A percentile compares a stretch with the other conserved stretches of the same genome.
Conservation (phyloP, 2,888 invertebrate species). For the Apamea crenata region DNA sequence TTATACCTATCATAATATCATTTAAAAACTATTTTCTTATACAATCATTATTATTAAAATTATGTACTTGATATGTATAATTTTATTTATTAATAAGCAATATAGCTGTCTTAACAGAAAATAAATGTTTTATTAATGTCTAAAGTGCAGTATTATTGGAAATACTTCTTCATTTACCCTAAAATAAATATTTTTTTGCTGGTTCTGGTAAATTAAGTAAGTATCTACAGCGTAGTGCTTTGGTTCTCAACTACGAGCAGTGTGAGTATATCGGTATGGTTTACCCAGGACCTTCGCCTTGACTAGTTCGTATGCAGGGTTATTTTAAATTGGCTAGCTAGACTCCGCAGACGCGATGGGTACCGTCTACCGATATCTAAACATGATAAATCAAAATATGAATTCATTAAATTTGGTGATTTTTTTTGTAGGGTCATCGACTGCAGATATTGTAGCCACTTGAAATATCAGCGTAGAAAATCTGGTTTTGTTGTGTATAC, state of each 20-base stretch:
- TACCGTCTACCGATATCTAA: background rate
- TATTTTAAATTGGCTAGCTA: background rate
- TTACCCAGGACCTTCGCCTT: background rate
- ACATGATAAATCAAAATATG: background rate
- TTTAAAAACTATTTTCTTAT: slow-evolving; percentile 48
- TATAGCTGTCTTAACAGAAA: slow-evolving; percentile 62
- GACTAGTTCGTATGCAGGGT: background rate
- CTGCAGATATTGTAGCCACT: background rate
- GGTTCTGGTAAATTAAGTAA: background rate
- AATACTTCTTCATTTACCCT: background rate
- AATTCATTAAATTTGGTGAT: background rate
- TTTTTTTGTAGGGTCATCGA: background rate
- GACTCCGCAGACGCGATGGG: background rate
- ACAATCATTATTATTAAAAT: slow-evolving; percentile 21
- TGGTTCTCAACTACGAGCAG: background rate
- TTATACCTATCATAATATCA: slow-evolving; percentile 17
- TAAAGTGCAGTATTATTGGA: slow-evolving; percentile 27
- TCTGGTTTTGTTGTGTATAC: no score
- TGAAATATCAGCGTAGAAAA: no score
- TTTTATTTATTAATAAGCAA: slow-evolving; percentile 48
- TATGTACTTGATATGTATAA: slow-evolving; percentile 25
- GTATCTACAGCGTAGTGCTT: background rate
- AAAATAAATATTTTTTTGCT: background rate
- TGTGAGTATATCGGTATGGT: background rate
- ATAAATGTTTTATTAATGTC: slow-evolving; percentile 67